Conservation (phyloP, 92 coral and sea anemone species). For the Actinostola sp. region DNA sequence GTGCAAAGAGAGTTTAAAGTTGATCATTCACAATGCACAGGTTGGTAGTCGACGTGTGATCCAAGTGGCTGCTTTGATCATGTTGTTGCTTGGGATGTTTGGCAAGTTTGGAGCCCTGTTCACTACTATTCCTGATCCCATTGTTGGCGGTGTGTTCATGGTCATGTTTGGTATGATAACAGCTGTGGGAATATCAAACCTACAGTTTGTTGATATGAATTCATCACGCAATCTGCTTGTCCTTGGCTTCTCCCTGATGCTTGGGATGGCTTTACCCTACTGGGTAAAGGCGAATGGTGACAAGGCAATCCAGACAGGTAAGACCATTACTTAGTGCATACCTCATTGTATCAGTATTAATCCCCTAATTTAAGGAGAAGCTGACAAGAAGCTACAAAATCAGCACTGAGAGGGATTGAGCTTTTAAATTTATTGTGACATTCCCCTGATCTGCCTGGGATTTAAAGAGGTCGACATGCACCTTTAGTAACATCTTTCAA, state of each 20-base stretch:
- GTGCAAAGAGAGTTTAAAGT: not conserved
- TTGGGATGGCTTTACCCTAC: slow-evolving; percentile 87
- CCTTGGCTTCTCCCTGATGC: slow-evolving; percentile 82
- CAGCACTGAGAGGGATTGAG: too few relatives aligned
- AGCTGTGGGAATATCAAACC: slow-evolving; percentile 92
- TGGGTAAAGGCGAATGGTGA: slow-evolving; percentile 48
- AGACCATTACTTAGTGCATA: not conserved
- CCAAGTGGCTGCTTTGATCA: slow-evolving; percentile 76
- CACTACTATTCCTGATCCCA: slow-evolving; percentile 95
- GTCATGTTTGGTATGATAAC: slow-evolving; percentile 98
- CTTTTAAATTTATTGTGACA: too few relatives aligned
- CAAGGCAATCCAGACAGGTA: slow-evolving; percentile 60
- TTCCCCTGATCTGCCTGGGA: too few relatives aligned
- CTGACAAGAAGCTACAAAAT: too few relatives aligned
- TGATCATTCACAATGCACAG: slow-evolving; percentile 16
- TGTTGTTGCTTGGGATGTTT: slow-evolving; percentile 77
- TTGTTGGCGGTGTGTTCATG: slow-evolving; percentile 94
- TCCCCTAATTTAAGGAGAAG: too few relatives aligned
- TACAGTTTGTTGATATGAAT: slow-evolving; percentile 93
- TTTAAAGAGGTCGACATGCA: too few relatives aligned
- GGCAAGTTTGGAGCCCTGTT: slow-evolving; percentile 96
- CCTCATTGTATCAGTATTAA: too few relatives aligned
- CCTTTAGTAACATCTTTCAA: not conserved
- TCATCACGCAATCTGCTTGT: slow-evolving; percentile 88
- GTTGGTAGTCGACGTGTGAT: slow-evolving; percentile 89